Base-by-base conservation (phyloP, 2,888 invertebrate genomes). In the Tiliacea citrago region DNA sequence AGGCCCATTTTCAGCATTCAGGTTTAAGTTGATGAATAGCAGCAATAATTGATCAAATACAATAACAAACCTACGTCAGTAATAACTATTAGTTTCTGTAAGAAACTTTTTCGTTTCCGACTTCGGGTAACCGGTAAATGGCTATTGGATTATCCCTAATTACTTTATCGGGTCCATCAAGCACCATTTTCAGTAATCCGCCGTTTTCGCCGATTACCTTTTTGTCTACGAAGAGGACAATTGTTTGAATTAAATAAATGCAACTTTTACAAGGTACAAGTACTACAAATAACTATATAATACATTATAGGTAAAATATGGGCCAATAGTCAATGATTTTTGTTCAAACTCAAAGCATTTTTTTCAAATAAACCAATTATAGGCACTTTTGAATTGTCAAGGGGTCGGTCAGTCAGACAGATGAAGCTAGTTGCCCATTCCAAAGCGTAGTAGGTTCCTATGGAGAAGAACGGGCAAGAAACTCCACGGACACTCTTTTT, bases 161-260 rank as follows among this genome's bases (percentile, higher is more conserved):
- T 82, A 78, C 62, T 78, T 82, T 82, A 77, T 63, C 53, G 78
- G 51, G 57, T 67, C 24, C 51, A 63, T 82, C 63, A 68, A 77
- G 57, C 57, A 58, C 53, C 63, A 60, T 77, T 83, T 58, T 12
- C 49, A 57, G 57, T 77, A 68, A 77, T 82, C 77, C 47, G 62
- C n/a, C n/a, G 67, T 62, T 47, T 62, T 57, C 18, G 9, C 57
- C 45, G 16, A 63, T 53, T 58, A 29, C 10, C 29, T 68, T 57
- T 58, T 39, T 45, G n/a, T 58, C 51, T 29, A 35, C 10, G 13
- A 47, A 68, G 47, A 62, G 35, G 13, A 10, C 2, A 47, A n/a
- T 42, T 63, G 8, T 57, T 75, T 47, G 18, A 58, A 76, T 51
- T 16, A 18, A 13, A 58, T n/a, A 4, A 63, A 24, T 65, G 42